Conservation (phyloP, 2,113 vertebrate species). For the Poecile atricapillus region DNA sequence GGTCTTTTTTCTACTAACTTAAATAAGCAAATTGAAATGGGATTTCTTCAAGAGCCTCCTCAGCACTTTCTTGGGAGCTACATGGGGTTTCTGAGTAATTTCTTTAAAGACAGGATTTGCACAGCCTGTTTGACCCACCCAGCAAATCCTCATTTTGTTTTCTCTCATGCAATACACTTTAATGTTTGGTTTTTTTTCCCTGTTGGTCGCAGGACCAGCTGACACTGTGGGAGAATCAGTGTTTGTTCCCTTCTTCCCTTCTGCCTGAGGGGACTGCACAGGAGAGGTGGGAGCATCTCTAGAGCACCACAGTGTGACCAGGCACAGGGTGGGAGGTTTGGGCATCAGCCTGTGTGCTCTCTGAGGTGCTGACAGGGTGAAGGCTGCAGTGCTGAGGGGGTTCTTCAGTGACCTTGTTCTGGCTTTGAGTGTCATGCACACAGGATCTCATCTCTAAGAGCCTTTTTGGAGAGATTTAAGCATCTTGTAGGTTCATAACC, state of each 20-base stretch:
- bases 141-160: background rate
- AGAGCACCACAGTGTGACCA: background rate
- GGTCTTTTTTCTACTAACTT: slow-evolving; percentile 21
- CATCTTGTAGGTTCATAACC: background rate
- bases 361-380: fast-evolving
- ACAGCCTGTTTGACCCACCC: background rate
- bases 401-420: background rate
- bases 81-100: background rate
- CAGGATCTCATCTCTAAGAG: background rate
- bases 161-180: background rate
- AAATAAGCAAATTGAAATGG: slow-evolving; percentile 36
- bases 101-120: background rate
- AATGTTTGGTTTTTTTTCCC: background rate
- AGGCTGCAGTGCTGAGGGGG: background rate
- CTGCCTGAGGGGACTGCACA: background rate
- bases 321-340: background rate
- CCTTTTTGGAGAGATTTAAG: background rate
- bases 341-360: background rate
- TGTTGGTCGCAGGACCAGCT: fast-evolving
- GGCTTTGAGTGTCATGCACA: background rate
- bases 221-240: fast-evolving
- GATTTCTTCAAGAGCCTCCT: slow-evolving; percentile 48
- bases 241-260: background rate
- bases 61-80: background rate
- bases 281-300: background rate